A percentile compares a stretch with the other conserved stretches of the same genome.
phyloP scores from a whole-genome alignment of 2,888 invertebrate genomes.

The Andrena bucephala region DNA sequence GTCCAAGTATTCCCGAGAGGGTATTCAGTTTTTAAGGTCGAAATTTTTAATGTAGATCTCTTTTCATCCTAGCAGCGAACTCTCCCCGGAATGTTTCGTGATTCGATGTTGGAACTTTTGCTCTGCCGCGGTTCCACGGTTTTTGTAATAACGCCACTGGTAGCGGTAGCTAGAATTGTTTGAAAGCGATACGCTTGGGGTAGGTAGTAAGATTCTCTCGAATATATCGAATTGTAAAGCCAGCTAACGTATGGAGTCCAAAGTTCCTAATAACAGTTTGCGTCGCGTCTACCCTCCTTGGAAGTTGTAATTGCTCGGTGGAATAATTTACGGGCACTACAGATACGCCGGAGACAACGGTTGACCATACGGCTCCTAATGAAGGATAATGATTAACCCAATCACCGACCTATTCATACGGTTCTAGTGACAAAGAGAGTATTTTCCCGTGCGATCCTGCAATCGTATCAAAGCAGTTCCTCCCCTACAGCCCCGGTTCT shows the following conservation, averaged over 20 bases:
- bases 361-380: conserved; percentile 60
- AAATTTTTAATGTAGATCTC: neutral
- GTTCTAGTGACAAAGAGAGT: neutral
- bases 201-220: neutral
- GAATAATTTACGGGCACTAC: conserved; percentile 44
- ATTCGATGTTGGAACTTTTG: neutral
- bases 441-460: neutral
- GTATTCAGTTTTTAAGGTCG: neutral
- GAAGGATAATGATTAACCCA: conserved; percentile 69
- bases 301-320: conserved; percentile 48
- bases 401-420: conserved; percentile 68
- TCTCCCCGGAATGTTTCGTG: neutral
- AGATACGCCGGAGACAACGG: conserved; percentile 20
- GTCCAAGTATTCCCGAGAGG: neutral
- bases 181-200: neutral
- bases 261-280: conserved; percentile 56
- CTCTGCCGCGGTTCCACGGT: no score
- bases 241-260: conserved; percentile 16
- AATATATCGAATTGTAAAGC: conserved; percentile 17
- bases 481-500: neutral
- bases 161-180: neutral
- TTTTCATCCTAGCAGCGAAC: neutral
- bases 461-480: neutral
- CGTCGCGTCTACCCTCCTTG: conserved; percentile 10
- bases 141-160: neutral